Conservation (phyloP, 2,888 invertebrate genomes). For the Melanostoma scalare region DNA sequence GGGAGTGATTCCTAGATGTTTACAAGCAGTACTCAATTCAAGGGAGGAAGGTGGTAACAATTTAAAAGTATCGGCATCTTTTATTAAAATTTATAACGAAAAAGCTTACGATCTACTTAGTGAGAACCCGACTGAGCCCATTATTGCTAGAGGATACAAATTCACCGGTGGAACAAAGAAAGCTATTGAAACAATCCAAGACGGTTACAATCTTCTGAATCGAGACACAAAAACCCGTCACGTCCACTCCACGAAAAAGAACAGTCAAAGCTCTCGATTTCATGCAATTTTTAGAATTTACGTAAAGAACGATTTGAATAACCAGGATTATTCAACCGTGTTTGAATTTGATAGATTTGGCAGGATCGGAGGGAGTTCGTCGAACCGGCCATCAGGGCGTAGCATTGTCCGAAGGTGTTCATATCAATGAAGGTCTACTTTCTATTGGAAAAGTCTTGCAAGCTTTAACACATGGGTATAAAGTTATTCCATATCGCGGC, state of each 20-base stretch:
- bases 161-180: constrained; percentile 76
- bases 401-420: constrained; percentile 83
- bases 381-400: constrained; percentile 83
- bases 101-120: no score
- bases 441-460: constrained; percentile 83
- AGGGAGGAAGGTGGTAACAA: no score
- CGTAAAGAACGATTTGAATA: constrained; percentile 73
- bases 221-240: constrained; percentile 82
- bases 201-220: constrained; percentile 77
- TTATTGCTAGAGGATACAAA: no score
- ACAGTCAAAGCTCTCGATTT: constrained; percentile 82
- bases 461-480: constrained; percentile 81
- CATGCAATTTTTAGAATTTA: constrained; percentile 83
- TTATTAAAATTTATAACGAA: no score
- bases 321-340: constrained; percentile 79
- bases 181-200: constrained; percentile 77
- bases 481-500: constrained; percentile 82
- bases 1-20: no score
- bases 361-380: constrained; percentile 83
- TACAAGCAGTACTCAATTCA: no score
- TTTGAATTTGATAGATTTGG: constrained; percentile 83
- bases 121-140: no score
- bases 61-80: no score
- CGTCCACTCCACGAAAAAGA: constrained; percentile 83
- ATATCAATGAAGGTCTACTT: constrained; percentile 83